These are phyloP conservation scores for Gyrodactylus salaris DNA, from an alignment of 1,140 invertebrate species.

Conservation along the genomic window DNA sequence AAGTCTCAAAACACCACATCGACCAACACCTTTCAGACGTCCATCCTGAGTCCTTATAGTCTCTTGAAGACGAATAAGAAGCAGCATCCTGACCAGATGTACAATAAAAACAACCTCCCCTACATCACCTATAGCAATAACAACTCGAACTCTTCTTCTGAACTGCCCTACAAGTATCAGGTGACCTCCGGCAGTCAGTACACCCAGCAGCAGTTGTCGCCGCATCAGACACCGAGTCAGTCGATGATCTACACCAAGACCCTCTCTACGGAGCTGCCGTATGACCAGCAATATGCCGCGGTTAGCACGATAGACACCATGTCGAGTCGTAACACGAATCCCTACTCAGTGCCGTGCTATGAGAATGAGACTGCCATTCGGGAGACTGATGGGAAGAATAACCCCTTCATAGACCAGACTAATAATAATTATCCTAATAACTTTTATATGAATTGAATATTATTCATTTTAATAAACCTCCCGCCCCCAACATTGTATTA, in stretches of 20 bases:
- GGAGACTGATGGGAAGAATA: neutral
- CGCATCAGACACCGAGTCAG: no score
- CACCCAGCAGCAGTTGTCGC: neutral
- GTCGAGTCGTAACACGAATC: neutral
- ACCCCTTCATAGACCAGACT: neutral
- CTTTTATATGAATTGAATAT: no score
- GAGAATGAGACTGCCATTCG: neutral
- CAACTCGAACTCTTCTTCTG: neutral
- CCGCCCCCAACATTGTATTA: no score
- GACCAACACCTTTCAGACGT: neutral
- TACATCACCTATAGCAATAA: neutral
- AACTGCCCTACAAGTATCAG: neutral
- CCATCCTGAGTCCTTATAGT: neutral
- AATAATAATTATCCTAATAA: no score
- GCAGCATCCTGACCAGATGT: neutral
- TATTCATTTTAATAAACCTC: no score
- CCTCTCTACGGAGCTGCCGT: neutral
- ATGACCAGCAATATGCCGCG: neutral
- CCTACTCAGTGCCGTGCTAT: neutral
- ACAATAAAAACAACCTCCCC: neutral
- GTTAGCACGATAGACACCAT: neutral
- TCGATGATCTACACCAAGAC: neutral
- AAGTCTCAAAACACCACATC: neutral
- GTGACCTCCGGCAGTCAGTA: neutral
- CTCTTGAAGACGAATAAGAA: neutral